phyloP scores from a whole-genome alignment of 2,888 invertebrate species.

The Drosophila borborema region DNA sequence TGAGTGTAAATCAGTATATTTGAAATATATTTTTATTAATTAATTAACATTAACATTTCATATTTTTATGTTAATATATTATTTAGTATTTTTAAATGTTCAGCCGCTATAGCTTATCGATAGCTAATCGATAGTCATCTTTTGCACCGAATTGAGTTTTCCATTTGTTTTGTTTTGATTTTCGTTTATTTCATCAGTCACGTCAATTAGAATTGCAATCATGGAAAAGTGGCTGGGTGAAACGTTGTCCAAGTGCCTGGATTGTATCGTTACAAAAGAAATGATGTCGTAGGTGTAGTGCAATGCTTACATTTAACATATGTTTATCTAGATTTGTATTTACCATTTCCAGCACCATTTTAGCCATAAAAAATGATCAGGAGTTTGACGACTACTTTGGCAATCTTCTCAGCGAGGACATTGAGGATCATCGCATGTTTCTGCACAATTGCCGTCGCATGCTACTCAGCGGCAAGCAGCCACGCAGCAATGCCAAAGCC shows the following conservation, averaged over 20 bases:
- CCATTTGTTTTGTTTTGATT: constrained; percentile 18
- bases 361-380: constrained; percentile 89
- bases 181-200: constrained; percentile 22
- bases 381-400: constrained; percentile 92
- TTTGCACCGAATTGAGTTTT: background rate
- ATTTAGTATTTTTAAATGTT: background rate
- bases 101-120: background rate
- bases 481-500: constrained; percentile 38
- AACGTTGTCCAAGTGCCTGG: constrained; percentile 88
- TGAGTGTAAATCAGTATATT: background rate
- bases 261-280: constrained; percentile 89
- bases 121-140: background rate
- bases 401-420: constrained; percentile 89
- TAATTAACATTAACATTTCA: background rate
- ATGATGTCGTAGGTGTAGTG: constrained; percentile 87
- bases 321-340: background rate
- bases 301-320: background rate
- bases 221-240: constrained; percentile 90
- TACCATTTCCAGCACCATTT: constrained; percentile 88
- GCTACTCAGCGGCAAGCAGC: constrained; percentile 85
- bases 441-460: constrained; percentile 87
- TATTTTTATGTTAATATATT: background rate
- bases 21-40: background rate
- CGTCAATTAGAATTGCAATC: constrained; percentile 16
- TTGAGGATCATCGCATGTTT: constrained; percentile 89